phyloP scores from a whole-genome alignment of 2,113 vertebrate genomes.

The Gasterosteus nipponicus region DNA sequence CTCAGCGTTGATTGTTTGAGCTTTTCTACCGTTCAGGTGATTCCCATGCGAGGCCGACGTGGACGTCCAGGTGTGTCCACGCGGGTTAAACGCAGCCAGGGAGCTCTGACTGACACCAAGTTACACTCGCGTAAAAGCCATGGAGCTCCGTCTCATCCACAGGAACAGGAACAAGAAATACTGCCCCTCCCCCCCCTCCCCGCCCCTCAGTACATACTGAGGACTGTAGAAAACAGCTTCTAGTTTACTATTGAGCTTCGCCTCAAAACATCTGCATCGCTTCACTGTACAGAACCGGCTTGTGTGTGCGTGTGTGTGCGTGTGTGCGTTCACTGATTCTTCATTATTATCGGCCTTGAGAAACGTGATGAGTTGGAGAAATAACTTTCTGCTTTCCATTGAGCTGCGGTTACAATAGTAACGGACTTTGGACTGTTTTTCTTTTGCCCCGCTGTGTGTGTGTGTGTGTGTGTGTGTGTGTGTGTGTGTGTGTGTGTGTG shows the following conservation, averaged over 20 bases:
- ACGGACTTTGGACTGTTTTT: slow-evolving; percentile 17
- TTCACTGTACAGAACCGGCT: slow-evolving; percentile 45
- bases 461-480: no score
- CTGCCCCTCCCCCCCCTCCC: not conserved
- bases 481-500: not conserved
- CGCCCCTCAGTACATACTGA: slow-evolving; percentile 1
- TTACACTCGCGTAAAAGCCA: slow-evolving; percentile 58
- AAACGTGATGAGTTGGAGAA: slow-evolving; percentile 30
- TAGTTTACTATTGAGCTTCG: slow-evolving; percentile 55
- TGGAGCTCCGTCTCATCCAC: slow-evolving; percentile 34
- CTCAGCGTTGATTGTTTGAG: slow-evolving; percentile 12
- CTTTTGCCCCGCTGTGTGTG: slow-evolving; percentile 46
- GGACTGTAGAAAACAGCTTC: slow-evolving; percentile 39
- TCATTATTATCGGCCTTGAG: slow-evolving; percentile 35
- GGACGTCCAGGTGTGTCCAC: slow-evolving; percentile 14
- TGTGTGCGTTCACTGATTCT: slow-evolving; percentile 19
- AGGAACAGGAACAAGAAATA: slow-evolving; percentile 2
- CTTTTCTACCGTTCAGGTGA: slow-evolving; percentile 10
- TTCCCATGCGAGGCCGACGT: not conserved
- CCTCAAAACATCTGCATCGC: slow-evolving; percentile 48
- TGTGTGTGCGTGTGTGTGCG: slow-evolving; percentile 45
- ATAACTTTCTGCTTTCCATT: slow-evolving; percentile 27
- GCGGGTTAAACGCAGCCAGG: slow-evolving; percentile 46
- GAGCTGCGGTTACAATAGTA: slow-evolving; percentile 44
- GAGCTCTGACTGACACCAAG: slow-evolving; percentile 23